Base-by-base conservation (phyloP, 2,888 invertebrate species). In the Parasteatoda lunata region DNA sequence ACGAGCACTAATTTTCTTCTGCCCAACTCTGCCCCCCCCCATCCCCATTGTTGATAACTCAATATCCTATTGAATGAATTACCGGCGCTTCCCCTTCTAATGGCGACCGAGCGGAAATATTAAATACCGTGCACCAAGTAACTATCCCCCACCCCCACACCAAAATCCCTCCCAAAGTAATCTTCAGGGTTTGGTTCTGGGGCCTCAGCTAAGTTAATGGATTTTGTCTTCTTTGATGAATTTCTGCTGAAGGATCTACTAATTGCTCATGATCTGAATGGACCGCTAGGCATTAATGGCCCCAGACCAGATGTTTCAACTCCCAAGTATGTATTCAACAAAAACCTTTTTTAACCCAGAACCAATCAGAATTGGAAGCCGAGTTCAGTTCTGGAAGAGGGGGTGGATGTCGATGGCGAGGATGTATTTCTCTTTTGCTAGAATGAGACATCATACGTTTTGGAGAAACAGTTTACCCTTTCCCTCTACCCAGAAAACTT, bases 221-320 rank as follows among this genome's bases (percentile, higher is more conserved):
- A 88, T 88, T 88, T 84, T 88, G 88, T 88, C 88, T 88, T 88
- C 88, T 84, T 88, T 84, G 88, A 88, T 88, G 88, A 88, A 88
- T 88, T 88, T 88, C 88, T 84, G 83, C 79, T 79, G 88, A 83
- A 88, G 83, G 88, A 88, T 88, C 77, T 77, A 83, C 88, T 88
- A 88, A 88, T 88, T 88, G 88, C 88, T 88, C 83, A 83, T 83
- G 83, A 88, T 88, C 88, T 88, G 88, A 88, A 88, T 88, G 88
- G 88, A 86, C 85, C 80, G 85, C 75, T 70, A 81, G 72, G 83
- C 88, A 77, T 83, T 88, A 88, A 88, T 88, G 88, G 88, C 70
- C 51, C 69, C 54, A 30, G 59, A 66, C 82, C 88, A 88, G 88
- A 88, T 88, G 88, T 77, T 88, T 75, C 80, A 77, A 71, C 71